Base-by-base conservation (phyloP, 2,888 invertebrate genomes). In the Drosophila lacicola region DNA sequence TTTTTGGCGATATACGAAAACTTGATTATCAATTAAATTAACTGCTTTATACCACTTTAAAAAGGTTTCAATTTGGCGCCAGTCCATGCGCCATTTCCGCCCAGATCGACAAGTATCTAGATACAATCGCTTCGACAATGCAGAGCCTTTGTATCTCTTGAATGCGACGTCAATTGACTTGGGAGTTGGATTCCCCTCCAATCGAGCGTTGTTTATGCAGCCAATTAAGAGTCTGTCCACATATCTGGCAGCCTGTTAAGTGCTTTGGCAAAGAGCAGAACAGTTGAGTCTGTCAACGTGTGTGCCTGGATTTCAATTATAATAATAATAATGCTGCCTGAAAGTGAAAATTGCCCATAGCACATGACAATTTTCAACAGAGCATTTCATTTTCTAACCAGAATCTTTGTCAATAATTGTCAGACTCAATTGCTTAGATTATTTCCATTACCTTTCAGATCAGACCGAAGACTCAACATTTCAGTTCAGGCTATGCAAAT, bases 1-100 rank as follows among this genome's bases (percentile, higher is more conserved):
- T 17, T 36, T 41, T 17, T 29, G 64, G 44, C 21, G 2, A 9
- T 3, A 71, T 50, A 14, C 10, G 14, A 47, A 53, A 37, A 89
- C 89, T 65, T 44, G 70, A 61, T 75, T 78, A 78, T 78, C 88
- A 89, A 85, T 85, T 85, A 67, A 89, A 82, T 89, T 80, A 84
- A 85, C 85, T 82, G 85, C 85, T 74, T 85, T 78, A 74, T 85
- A 78, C 89, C 88, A 88, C 88, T 88, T 85, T 68, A 60, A 80
- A 74, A 89, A 70, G 75, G 82, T 88, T 75, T 82, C 53, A 68
- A 62, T 68, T 77, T 70, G 62, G 57, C 47, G 25, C 45, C 37
- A 45, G 41, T 25, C 61, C 46, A 29, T 53, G 60, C 65, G 33
- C 62, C 25, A 60, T 58, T 60, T 72, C 63, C 75, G 62, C 62